Evolutionary conservation across 2,113 vertebrate species (phyloP).

Genomic region (Pluvianellus socialis): DNA sequence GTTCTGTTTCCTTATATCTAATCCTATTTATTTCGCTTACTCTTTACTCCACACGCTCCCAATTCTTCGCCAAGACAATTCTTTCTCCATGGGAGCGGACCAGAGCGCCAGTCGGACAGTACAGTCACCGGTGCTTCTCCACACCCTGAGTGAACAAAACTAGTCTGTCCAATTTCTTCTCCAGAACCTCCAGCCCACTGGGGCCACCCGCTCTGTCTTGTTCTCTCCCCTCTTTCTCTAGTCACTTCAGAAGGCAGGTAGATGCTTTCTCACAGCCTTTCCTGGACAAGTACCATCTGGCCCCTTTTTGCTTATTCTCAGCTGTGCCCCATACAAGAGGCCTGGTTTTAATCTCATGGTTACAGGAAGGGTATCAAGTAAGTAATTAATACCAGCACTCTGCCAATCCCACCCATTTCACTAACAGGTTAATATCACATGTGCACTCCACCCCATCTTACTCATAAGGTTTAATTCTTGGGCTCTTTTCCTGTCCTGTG

Average conservation of each 20-base stretch:
- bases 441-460: neutral
- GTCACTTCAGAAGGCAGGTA: neutral
- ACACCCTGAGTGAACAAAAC: neutral
- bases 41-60: neutral
- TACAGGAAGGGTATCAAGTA: neutral
- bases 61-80: neutral
- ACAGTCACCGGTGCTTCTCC: neutral
- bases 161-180: neutral
- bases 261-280: neutral
- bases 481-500: neutral
- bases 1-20: neutral
- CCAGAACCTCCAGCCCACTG: neutral
- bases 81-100: neutral
- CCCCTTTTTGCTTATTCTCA: neutral
- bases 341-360: neutral
- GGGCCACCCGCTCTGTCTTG: fast-evolving
- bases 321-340: neutral
- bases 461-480: neutral
- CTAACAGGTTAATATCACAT: neutral
- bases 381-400: neutral
- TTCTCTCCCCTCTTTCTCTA: neutral
- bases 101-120: fast-evolving
- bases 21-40: neutral
- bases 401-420: neutral
- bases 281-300: neutral